Base-by-base conservation (phyloP, 2,113 vertebrate species). In the Columba janthina region DNA sequence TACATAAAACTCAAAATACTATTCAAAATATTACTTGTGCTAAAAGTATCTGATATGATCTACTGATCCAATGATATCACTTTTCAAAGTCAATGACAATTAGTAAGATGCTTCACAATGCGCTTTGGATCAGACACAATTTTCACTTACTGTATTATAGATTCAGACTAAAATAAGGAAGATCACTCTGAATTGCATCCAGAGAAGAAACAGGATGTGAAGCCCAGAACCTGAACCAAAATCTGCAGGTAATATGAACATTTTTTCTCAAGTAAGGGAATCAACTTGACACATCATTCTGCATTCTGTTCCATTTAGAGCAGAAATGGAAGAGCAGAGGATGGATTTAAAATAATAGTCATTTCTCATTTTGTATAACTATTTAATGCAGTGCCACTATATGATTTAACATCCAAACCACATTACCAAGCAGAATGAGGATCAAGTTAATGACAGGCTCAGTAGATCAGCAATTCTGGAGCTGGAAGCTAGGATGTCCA, bases 331-430 rank as follows among this genome's bases (percentile, higher is more conserved):
- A 80, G 18, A 88, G 38, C 36, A 73, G 56, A 91, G 51, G n/a
- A 93, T 79, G 31, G 65, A 94, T 67, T 79, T 74, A 87, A 84
- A 89, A 9, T 26, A 94, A 69, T 36, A 54, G 50, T 40, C 32
- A 57, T 8, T 86, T 74, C 32, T 74, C 48, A 60, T 67, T 80
- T 69, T 65, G 25, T 20, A 22, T 44, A 67, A 88, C 90, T 91
- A 95, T 57, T 94, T 84, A 56, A 84, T 53, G 29, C 17, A 90
- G 53, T 65, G 24, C 36, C 31, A 76, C n/a, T 75, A 51, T 8
- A 44, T 16, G 44, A 90, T 62, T 93, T 90, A 89, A 94, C 38
- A 74, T 18, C 53, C 85, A 93, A 96, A 80, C 70, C 88, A 96
- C 95, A 92, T 88, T 72, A 90, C 72, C 42, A 88, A 61, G 76